These are phyloP conservation scores for Diaprepes abbreviatus DNA, from an alignment of 2,888 invertebrate species.

Conservation along the genomic window DNA sequence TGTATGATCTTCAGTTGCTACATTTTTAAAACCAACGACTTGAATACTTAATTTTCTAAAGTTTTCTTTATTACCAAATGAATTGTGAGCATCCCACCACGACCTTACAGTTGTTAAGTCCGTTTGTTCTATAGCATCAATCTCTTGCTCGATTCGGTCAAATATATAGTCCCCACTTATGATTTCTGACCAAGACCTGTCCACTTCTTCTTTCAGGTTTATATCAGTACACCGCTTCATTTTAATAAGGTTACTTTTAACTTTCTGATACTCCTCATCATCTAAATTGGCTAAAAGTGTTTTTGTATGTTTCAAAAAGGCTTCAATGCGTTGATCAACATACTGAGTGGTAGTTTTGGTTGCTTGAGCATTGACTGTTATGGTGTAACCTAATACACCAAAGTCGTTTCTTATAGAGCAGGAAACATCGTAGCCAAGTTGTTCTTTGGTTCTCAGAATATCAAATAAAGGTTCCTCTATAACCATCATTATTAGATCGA, in stretches of 20 bases:
- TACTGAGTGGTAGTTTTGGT: slow-evolving; percentile 76
- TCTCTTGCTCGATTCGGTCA: slow-evolving; percentile 80
- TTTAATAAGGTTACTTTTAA: slow-evolving; percentile 79
- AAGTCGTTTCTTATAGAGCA: slow-evolving; percentile 79
- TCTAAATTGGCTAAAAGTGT: slow-evolving; percentile 73
- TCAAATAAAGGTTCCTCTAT: slow-evolving; percentile 93
- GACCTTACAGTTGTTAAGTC: slow-evolving; percentile 68
- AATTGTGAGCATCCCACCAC: slow-evolving; percentile 71
- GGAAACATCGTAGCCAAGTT: slow-evolving; percentile 89
- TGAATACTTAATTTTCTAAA: slow-evolving; percentile 71
- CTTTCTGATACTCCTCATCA: slow-evolving; percentile 73
- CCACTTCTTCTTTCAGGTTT: slow-evolving; percentile 81
- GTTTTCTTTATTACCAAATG: slow-evolving; percentile 67
- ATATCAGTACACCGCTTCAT: slow-evolving; percentile 83
- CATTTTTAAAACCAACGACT: slow-evolving; percentile 61
- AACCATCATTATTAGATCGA: slow-evolving; percentile 84
- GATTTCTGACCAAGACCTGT: slow-evolving; percentile 87
- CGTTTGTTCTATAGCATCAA: slow-evolving; percentile 71
- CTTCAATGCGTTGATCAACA: slow-evolving; percentile 81
- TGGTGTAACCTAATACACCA: slow-evolving; percentile 84
- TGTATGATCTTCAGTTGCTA: not conserved
- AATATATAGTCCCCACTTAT: slow-evolving; percentile 80
- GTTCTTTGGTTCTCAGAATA: slow-evolving; percentile 87
- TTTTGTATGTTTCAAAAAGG: slow-evolving; percentile 76
- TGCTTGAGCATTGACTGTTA: slow-evolving; percentile 85